A percentile compares a stretch with the other conserved stretches of the same genome.
Evolutionary conservation across 2,113 vertebrate species (phyloP).

Genomic region (Embiotoca jacksoni): DNA sequence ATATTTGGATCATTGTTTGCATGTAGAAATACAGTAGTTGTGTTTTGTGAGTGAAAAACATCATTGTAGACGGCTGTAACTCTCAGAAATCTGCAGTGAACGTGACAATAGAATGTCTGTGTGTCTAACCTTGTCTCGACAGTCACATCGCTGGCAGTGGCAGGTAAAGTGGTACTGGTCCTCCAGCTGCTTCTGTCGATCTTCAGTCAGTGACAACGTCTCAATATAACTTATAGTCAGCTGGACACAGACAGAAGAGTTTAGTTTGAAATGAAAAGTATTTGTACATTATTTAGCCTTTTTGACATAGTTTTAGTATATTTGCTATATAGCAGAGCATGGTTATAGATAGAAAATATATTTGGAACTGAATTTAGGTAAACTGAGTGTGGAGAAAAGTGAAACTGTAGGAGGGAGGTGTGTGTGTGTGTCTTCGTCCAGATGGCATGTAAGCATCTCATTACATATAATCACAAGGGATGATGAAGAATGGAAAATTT

Average conservation of each 20-base stretch:
- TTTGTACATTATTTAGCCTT: neutral
- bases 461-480: conserved; percentile 58
- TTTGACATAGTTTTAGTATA: neutral
- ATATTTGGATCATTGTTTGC: neutral
- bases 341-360: neutral
- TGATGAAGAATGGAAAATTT: conserved; percentile 41
- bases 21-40: neutral
- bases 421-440: conserved; percentile 42
- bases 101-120: neutral
- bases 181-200: conserved; percentile 69
- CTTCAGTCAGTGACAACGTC: conserved; percentile 60
- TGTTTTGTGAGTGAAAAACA: neutral
- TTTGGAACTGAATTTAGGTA: neutral
- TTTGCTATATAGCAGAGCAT: neutral
- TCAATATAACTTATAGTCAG: conserved; percentile 78
- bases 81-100: neutral
- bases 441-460: conserved; percentile 69
- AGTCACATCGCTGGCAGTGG: conserved; percentile 66
- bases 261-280: neutral
- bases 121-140: conserved; percentile 58
- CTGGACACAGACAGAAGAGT: conserved; percentile 49
- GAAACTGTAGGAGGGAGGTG: neutral
- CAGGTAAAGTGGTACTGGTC: conserved; percentile 78
- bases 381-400: neutral
- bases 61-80: neutral